Evolutionary conservation across 2,888 invertebrate genomes (phyloP).

Genomic region (Drosophila yooni): DNA sequence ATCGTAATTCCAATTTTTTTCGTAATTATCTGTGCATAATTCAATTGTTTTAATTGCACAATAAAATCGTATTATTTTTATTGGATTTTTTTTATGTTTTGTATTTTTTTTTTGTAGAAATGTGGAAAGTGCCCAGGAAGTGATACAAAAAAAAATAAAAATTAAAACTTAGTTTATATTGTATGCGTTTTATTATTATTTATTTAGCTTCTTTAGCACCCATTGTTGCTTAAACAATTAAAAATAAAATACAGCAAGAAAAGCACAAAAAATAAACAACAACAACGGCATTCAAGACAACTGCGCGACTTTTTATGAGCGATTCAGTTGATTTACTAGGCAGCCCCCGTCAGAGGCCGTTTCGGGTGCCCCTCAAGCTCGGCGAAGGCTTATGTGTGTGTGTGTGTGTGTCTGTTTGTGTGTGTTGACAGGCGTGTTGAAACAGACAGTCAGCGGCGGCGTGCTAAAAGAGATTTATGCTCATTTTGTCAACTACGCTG

Average conservation of each 20-base stretch:
- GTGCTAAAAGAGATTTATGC: constrained; percentile 79
- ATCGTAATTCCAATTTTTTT: constrained; percentile 40
- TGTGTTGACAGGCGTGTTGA: constrained; percentile 81
- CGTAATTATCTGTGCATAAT: constrained; percentile 72
- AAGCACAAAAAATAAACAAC: constrained; percentile 17
- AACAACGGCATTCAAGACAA: constrained; percentile 51
- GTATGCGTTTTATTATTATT: constrained; percentile 67
- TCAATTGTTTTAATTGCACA: constrained; percentile 70
- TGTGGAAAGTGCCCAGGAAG: constrained; percentile 67
- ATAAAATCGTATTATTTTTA: constrained; percentile 71
- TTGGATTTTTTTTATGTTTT: constrained; percentile 54
- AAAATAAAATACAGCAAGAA: constrained; percentile 59
- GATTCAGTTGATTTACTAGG: constrained; percentile 78
- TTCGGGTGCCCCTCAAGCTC: constrained; percentile 46
- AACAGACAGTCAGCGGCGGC: constrained; percentile 77
- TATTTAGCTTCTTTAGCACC: constrained; percentile 78
- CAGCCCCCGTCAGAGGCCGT: constrained; percentile 67
- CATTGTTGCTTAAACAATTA: constrained; percentile 83
- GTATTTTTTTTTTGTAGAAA: constrained; percentile 17
- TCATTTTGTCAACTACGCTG: constrained; percentile 72
- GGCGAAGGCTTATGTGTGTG: constrained; percentile 8
- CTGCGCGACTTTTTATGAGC: constrained; percentile 75
- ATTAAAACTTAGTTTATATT: constrained; percentile 63
- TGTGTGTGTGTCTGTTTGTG: constrained; percentile 16
- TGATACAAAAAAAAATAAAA: constrained; percentile 36